Evolutionary conservation across 2,797 vertebrate genomes (phyloP), one percentile per base, ranked within the genome.

Genomic region (Periophthalmus magnuspinnatus): DNA sequence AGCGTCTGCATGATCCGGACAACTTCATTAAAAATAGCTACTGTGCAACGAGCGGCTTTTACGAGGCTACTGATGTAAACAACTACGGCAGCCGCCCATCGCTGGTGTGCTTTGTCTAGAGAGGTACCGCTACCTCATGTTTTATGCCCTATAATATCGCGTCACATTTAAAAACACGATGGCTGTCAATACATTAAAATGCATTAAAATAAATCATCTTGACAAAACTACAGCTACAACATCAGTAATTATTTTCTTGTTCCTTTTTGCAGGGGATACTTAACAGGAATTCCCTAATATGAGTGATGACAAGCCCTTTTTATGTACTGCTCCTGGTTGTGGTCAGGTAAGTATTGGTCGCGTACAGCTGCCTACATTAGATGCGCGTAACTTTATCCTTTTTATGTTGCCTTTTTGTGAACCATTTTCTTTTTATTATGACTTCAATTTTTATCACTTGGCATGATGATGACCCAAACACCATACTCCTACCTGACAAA

Each of bases 281-380:
- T 80, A 91, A 94, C 94, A 94, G 93, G 94, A 97, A 94, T 92
- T 91, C 89, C 95, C 94, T 96, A 99, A 97, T 97, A 99, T 99
- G 98, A 99, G 96, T 97, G 98, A 99, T 99, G 98, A 99, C 85
- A 99, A 96, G 95, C 98, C 98, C 73, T 99, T 99, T 92, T 95
- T 97, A 94, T 99, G 98, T 76, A 98, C 96, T 95, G 98, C 97
- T 94, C 97, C 98, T 92, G 97, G 97, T 78, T 99, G 98, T 94
- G 98, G 98, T 94, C 98, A 99, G 97, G 98, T 97, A 94, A 76
- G 90, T 75, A 19, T 19, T 47, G 13, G 17, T 14, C 14, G 6
- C 22, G 71, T 0, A 57, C 24, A 32, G 16, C 5, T 32, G 9
- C 9, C 9, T 52, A 28, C n/a, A 9, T 52, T 52, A 9, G 1